phyloP scores from a whole-genome alignment of 2,888 invertebrate genomes.

The Spialia ferax region DNA sequence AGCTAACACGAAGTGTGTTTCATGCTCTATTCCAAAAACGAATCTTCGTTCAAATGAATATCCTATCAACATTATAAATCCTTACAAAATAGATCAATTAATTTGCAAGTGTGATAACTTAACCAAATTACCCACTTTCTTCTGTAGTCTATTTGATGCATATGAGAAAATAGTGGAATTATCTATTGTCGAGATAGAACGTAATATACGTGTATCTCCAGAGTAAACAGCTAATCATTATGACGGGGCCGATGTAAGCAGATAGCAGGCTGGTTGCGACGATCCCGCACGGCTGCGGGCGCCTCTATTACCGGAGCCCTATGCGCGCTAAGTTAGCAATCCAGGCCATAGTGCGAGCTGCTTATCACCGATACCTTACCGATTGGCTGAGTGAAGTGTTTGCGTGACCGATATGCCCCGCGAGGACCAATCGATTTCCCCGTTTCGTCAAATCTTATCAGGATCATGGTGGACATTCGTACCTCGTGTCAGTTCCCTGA shows the following conservation, averaged over 20 bases:
- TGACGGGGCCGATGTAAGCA: constrained; percentile 65
- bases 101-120: too few relatives aligned
- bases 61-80: too few relatives aligned
- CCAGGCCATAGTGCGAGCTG: constrained; percentile 44
- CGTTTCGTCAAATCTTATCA: constrained; percentile 79
- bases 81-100: background rate
- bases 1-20: too few relatives aligned
- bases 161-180: constrained; percentile 61
- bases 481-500: constrained; percentile 78
- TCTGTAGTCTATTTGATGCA: constrained; percentile 33
- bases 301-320: constrained; percentile 48
- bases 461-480: constrained; percentile 80
- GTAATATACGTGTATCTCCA: constrained; percentile 81
- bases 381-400: constrained; percentile 84
- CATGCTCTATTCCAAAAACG: too few relatives aligned
- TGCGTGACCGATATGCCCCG: constrained; percentile 73
- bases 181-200: constrained; percentile 72
- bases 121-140: background rate
- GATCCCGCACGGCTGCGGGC: constrained; percentile 60
- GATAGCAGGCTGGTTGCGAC: constrained; percentile 66
- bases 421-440: constrained; percentile 81
- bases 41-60: too few relatives aligned
- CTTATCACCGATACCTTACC: constrained; percentile 73
- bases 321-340: constrained; percentile 48
- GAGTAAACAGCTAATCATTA: constrained; percentile 72